phyloP scores from a whole-genome alignment of 2,113 vertebrate genomes.

The Gambusia holbrooki region DNA sequence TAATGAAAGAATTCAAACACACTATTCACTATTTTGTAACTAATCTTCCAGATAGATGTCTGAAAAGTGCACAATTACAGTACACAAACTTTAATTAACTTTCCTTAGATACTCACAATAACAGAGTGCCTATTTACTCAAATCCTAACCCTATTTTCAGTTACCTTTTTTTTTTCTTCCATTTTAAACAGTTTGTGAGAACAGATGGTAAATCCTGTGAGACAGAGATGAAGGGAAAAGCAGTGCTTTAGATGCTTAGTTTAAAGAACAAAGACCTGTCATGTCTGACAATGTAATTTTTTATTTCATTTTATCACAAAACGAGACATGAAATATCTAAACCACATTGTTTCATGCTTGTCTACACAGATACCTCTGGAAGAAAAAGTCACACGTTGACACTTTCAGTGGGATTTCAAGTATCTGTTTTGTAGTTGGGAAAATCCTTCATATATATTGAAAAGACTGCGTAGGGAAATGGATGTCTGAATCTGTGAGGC shows the following conservation, averaged over 20 bases:
- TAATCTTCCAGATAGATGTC: too few species aligned
- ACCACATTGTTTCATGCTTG: conserved; percentile 75
- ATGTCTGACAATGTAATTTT: conserved; percentile 68
- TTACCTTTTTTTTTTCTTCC: neutral
- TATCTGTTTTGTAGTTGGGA: conserved; percentile 61
- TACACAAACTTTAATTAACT: too few species aligned
- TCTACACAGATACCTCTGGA: conserved; percentile 56
- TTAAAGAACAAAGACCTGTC: conserved; percentile 58
- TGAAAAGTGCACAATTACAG: too few species aligned
- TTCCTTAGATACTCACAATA: too few species aligned
- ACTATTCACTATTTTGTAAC: neutral
- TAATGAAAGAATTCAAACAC: neutral
- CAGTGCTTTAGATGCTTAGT: conserved; percentile 48
- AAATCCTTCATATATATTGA: conserved; percentile 42
- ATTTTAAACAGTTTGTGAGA: conserved; percentile 29
- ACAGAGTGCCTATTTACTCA: too few species aligned
- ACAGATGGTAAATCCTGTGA: conserved; percentile 33
- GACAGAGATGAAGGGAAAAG: conserved; percentile 31
- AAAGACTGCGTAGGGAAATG: conserved; percentile 53
- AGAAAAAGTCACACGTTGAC: conserved; percentile 58
- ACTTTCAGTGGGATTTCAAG: conserved; percentile 62
- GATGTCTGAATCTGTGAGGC: conserved; percentile 57
- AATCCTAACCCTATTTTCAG: neutral
- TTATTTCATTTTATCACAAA: conserved; percentile 28
- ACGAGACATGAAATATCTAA: conserved; percentile 64